These are phyloP conservation scores for Pipra filicauda DNA, from an alignment of 2,113 vertebrate genomes.

Conservation along the genomic window DNA sequence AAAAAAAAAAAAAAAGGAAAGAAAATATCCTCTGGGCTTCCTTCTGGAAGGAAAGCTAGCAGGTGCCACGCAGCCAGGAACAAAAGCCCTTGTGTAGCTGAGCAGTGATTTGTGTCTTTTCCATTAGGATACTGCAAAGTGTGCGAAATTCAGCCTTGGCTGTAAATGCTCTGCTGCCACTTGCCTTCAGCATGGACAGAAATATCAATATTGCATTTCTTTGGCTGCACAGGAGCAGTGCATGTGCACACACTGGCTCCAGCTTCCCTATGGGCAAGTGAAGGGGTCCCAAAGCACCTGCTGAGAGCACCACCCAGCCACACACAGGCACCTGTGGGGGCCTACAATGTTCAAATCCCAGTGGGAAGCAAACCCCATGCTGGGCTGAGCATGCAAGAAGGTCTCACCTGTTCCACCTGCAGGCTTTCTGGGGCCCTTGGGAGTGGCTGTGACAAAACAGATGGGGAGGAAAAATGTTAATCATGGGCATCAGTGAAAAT, in stretches of 20 bases:
- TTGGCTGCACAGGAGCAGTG: neutral
- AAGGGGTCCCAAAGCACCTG: neutral
- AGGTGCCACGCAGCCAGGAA: neutral
- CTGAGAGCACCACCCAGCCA: neutral
- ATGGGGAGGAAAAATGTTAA: neutral
- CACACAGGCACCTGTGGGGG: rapidly evolving
- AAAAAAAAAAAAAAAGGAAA: neutral
- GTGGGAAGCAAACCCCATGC: rapidly evolving
- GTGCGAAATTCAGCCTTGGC: neutral
- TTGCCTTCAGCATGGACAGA: neutral
- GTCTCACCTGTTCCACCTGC: slow-evolving; percentile 57
- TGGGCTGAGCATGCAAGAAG: neutral
- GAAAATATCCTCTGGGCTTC: neutral
- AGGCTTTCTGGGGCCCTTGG: slow-evolving; percentile 24
- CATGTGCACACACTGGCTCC: neutral
- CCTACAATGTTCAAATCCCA: rapidly evolving
- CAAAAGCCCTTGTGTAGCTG: neutral
- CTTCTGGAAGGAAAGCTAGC: neutral
- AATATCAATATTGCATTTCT: slow-evolving; percentile 1
- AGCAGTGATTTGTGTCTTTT: slow-evolving; percentile 35
- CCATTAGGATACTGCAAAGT: slow-evolving; percentile 8
- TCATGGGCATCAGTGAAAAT: neutral
- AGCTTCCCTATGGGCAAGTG: rapidly evolving
- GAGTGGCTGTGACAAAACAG: slow-evolving; percentile 51
- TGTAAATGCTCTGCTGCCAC: neutral